These are phyloP conservation scores for Tylochromis polylepis DNA, from an alignment of 2,113 vertebrate species.

Conservation along the genomic window DNA sequence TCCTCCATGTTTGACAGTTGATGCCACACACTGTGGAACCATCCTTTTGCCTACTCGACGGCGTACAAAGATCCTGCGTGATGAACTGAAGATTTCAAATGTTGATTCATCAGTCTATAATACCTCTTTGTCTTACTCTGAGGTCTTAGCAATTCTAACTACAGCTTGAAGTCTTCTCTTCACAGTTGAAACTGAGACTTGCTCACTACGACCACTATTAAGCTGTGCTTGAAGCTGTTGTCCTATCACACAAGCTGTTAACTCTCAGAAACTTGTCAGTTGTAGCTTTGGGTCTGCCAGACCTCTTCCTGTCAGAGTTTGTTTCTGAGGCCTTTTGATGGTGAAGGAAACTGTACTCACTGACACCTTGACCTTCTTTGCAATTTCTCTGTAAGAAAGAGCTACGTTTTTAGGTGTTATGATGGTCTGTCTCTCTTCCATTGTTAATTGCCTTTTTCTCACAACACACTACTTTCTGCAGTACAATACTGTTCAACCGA, in stretches of 20 bases:
- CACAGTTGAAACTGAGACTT: not conserved
- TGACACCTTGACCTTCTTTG: not conserved
- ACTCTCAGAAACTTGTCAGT: not conserved
- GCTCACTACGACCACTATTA: not conserved
- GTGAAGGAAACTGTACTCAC: not conserved
- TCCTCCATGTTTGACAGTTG: too few species aligned
- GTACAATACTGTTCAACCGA: not conserved
- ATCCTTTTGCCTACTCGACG: not conserved
- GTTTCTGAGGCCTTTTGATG: not conserved
- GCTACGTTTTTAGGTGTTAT: not conserved
- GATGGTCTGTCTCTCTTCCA: not conserved
- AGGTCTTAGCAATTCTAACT: not conserved
- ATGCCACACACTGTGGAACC: not conserved
- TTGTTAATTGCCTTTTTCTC: not conserved
- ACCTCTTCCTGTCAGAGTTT: not conserved
- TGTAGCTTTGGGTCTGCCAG: not conserved
- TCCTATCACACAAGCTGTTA: not conserved
- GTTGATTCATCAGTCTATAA: not conserved
- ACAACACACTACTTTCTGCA: not conserved
- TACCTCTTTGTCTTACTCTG: not conserved
- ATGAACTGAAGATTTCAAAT: not conserved
- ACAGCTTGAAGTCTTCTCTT: not conserved
- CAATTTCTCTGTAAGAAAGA: not conserved
- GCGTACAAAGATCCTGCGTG: rapidly evolving
- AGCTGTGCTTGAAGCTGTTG: not conserved